Base-by-base conservation (phyloP, 2,888 invertebrate species). In the Saturnia pavonia region DNA sequence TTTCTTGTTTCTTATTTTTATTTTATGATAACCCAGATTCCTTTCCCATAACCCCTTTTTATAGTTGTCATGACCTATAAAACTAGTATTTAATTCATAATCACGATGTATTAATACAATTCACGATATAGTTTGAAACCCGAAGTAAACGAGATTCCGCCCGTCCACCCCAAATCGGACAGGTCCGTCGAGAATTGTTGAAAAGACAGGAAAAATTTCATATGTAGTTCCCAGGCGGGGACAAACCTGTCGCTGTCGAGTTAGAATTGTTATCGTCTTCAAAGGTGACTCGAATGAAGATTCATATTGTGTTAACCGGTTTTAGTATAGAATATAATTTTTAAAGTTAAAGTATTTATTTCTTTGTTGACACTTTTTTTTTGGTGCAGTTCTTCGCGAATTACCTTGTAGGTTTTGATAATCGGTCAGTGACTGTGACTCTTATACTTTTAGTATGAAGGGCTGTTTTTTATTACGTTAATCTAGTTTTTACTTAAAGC, bases 161-260 rank as follows among this genome's bases (percentile, higher is more conserved):
- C 69, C 68, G 72, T 70, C 65, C 70, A 78, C 77, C 79, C 76
- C 69, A 75, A 70, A 75, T 57, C 75, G 77, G 83, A 88, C 88
- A 85, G 85, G 89, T 89, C 83, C 78, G 75, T 77, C 76, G 75
- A 81, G 81, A 79, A 80, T 74, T 74, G 68, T 74, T 73, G 69
- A 75, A 81, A 79, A 81, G 76, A 73, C 67, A 74, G 67, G 57
- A 79, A 80, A 79, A 83, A 80, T 80, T 80, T 80, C 76, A 73
- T 74, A 77, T 70, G 70, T 71, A 80, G 81, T 87, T 88, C 89
- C 81, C 89, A 88, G 82, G 83, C 74, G n/a, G 70, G 74, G 73
- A 70, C 70, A n/a, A 89, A 90, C 89, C 85, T 87, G 89, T 87
- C 81, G 78, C 40, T 69, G 73, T 73, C 73, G 75, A n/a, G n/a